Percentiles rank a stretch among this genome's conserved stretches.
Evolutionary conservation across 2,797 vertebrate genomes (phyloP).

Genomic region (Ficedula albicollis): DNA sequence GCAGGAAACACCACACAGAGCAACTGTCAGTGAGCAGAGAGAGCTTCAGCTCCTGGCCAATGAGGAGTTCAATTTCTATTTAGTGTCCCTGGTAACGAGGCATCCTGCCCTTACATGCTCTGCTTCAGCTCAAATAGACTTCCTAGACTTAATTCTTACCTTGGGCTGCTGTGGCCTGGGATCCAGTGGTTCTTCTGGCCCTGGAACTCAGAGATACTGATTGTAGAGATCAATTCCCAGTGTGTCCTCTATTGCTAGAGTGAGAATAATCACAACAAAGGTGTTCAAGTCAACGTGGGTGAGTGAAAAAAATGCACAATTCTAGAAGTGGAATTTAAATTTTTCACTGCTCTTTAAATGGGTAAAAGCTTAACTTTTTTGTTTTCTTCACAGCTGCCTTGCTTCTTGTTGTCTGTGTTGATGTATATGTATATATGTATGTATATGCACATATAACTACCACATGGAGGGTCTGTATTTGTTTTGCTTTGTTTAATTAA

Average conservation of each 20-base stretch:
- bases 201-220: neutral
- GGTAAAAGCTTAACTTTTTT: neutral
- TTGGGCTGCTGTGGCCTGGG: neutral
- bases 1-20: neutral
- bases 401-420: neutral
- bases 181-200: neutral
- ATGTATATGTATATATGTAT: neutral
- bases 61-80: neutral
- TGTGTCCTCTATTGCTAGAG: neutral
- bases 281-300: neutral
- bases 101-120: neutral
- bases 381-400: constrained; percentile 29
- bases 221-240: rapidly evolving
- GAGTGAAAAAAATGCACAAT: neutral
- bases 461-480: constrained; percentile 38
- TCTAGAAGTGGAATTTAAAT: neutral
- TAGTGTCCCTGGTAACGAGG: neutral
- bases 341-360: neutral
- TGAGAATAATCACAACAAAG: neutral
- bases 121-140: neutral
- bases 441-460: neutral
- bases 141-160: neutral
- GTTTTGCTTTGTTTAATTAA: constrained; percentile 50
- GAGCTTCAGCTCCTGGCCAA: neutral
- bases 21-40: neutral